These are phyloP conservation scores for Vidua chalybeata DNA, from an alignment of 2,113 vertebrate genomes.

Conservation along the genomic window DNA sequence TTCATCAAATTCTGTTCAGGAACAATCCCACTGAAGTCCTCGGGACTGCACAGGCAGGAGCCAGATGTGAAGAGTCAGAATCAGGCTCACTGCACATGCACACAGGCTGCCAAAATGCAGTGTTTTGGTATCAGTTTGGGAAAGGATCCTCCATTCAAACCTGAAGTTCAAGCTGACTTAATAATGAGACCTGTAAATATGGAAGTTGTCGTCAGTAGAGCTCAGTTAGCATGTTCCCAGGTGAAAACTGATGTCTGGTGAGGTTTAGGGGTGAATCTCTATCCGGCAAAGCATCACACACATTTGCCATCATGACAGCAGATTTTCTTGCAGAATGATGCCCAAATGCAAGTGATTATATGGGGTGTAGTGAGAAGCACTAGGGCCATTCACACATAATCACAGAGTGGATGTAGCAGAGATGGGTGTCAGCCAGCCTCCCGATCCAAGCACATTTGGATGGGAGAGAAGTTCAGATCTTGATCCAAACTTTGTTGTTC, in stretches of 20 bases:
- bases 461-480: constrained; percentile 38
- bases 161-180: neutral
- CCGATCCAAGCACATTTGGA: constrained; percentile 27
- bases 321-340: constrained; percentile 24
- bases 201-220: neutral
- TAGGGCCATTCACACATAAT: constrained; percentile 48
- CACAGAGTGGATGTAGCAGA: constrained; percentile 21
- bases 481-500: constrained; percentile 51
- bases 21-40: constrained; percentile 4
- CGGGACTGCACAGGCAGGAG: neutral
- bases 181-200: constrained; percentile 35
- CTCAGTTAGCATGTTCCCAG: neutral
- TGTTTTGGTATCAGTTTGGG: neutral
- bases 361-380: neutral
- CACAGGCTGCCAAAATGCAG: neutral
- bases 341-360: constrained; percentile 57
- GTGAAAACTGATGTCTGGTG: constrained; percentile 7
- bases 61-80: constrained; percentile 35
- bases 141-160: neutral
- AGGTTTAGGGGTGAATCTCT: neutral
- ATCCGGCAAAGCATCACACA: neutral
- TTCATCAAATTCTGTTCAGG: constrained; percentile 22
- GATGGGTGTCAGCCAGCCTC: constrained; percentile 40
- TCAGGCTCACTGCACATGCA: neutral
- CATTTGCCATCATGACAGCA: constrained; percentile 5